Percentiles rank a stretch among this genome's conserved stretches.
These are phyloP conservation scores for Palythoa grandiflora DNA, from an alignment of 92 coral and sea anemone species.

Conservation along the genomic window DNA sequence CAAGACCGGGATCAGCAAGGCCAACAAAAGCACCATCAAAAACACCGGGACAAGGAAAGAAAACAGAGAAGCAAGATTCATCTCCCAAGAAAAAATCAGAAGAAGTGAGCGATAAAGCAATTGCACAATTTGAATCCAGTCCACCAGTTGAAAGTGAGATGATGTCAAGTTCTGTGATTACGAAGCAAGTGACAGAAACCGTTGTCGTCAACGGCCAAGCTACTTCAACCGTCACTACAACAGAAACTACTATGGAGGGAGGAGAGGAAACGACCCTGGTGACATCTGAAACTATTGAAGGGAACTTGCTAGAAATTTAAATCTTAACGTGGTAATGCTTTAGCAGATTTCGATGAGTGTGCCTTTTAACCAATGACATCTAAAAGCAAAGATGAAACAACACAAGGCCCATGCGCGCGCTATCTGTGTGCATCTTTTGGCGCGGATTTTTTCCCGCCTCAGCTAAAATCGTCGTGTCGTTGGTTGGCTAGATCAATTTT, in stretches of 20 bases:
- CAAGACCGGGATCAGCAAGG: constrained; percentile 28
- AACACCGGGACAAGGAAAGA: constrained; percentile 20
- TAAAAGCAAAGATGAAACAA: neutral
- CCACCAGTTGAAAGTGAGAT: constrained; percentile 20
- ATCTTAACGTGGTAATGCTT: neutral
- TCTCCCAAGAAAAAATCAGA: neutral
- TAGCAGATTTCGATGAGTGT: neutral
- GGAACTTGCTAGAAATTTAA: constrained; percentile 27
- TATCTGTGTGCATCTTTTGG: neutral
- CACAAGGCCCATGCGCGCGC: neutral
- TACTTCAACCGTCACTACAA: constrained; percentile 23
- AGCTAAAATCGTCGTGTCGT: neutral
- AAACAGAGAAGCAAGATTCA: constrained; percentile 7
- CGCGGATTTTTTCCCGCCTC: neutral
- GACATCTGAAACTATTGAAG: constrained; percentile 31
- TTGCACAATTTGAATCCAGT: constrained; percentile 13
- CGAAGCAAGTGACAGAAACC: constrained; percentile 40
- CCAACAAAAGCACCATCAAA: constrained; percentile 34
- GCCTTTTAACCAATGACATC: neutral
- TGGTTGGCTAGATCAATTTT: neutral
- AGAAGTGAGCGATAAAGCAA: neutral
- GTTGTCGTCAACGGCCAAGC: constrained; percentile 36
- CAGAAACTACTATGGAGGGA: constrained; percentile 34
- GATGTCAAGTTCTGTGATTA: constrained; percentile 2
- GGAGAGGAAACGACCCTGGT: constrained; percentile 23